Evolutionary conservation across 2,797 vertebrate species (phyloP), one percentile per base, ranked within the genome.

Genomic region (Sebastes cheni): DNA sequence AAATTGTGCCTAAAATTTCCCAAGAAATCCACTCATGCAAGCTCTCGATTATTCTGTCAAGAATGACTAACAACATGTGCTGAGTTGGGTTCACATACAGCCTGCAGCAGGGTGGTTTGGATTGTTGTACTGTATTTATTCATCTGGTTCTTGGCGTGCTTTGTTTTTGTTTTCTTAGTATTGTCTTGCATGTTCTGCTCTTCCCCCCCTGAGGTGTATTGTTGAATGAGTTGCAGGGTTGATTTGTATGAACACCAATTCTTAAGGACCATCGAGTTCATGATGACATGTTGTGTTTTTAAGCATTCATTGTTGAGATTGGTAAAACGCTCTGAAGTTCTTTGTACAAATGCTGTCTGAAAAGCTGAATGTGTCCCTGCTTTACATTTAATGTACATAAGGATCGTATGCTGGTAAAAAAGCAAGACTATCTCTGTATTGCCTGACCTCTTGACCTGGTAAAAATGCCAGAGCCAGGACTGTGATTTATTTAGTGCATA

Each of bases 81-180:
- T 14, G 20, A 32, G 52, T 32, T 55, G 1, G 5, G 30, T 20
- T 25, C 78, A 72, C 67, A 8, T 4, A 12, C 7, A 16, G 77
- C 32, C 79, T 70, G 69, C 68, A 76, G 83, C 32, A 6, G 62
- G 25, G 5, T 62, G 74, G 50, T 75, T 75, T 52, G 25, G 30
- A 74, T 74, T 29, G 71, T 20, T 64, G 39, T 36, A 6, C 36
- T 66, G 36, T 76, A 54, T 86, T 83, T 83, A 27, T 52, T 81
- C 36, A 80, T 73, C 77, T 80, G 69, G 54, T 76, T 77, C 68
- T 75, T 30, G 69, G 25, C 46, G 46, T 32, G 58, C 55, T 56
- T 42, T 75, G 30, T 71, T 84, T 79, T 77, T 83, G 77, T 80
- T 83, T 81, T 78, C 32, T 75, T 30, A 75, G 76, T 72, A 9